Evolutionary conservation across 2,113 vertebrate species (phyloP), one percentile per base, ranked within the genome.

Genomic region (Dinomys branickii): DNA sequence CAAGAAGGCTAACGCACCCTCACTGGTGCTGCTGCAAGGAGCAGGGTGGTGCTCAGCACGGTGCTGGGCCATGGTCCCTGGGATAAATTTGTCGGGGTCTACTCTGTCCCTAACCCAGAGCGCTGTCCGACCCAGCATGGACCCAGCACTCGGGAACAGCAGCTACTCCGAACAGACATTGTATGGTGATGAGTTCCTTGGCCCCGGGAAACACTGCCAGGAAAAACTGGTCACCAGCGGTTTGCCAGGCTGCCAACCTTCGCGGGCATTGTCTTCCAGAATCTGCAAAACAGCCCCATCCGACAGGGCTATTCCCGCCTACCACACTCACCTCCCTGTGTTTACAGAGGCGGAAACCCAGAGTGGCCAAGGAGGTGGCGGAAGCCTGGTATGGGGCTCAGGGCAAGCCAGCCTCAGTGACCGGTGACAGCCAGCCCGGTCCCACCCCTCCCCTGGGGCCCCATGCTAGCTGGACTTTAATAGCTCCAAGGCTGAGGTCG

Each of bases 271-370:
- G 52, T 82, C 91, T 77, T 71, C 85, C 30, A 69, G 93, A 88
- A 73, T 61, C 91, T 93, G 65, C 89, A 17, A 88, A 95, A 85
- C 92, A 91, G 73, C 14, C 69, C 80, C 59, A 67, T 59, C 81
- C 9, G 56, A 71, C 17, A 65, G 69, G 71, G 73, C 86, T 82
- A 47, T 90, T 17, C 59, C 82, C 69, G 33, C 26, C 30, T 33
- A 24, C 38, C 28, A n/a, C 19, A 28, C 58, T 81, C 59, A 44
- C 44, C 41, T 81, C 50, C 65, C 30, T 8, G 0, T 94, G 95
- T 94, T 92, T 87, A 94, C 90, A 2, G 69, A 86, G 87, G 80
- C 89, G 92, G 95, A 95, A 88, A 52, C 84, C 65, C 1, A 26
- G n/a, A 26, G 67, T 38, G 90, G 71, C 30, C 22, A 38, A 50